phyloP scores from a whole-genome alignment of 2,888 invertebrate species.

The Leucophenga montana region DNA sequence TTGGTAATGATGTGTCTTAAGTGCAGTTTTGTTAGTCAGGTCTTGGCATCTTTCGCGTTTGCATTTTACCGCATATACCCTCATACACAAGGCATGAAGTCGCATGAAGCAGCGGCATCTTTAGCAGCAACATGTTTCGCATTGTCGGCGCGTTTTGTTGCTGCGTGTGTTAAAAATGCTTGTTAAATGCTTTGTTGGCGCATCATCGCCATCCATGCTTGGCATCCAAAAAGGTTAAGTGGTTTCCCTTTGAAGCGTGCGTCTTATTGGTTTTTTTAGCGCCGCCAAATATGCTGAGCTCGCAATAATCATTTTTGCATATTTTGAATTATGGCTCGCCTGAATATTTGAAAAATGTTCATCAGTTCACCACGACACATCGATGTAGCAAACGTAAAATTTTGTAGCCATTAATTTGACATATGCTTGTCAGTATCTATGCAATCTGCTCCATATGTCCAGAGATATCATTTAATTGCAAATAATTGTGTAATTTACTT shows the following conservation, averaged over 20 bases:
- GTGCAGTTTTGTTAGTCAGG: slow-evolving; percentile 62
- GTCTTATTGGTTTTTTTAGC: slow-evolving; percentile 58
- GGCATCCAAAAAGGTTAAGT: slow-evolving; percentile 4
- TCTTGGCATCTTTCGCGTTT: slow-evolving; percentile 1
- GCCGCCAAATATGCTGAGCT: slow-evolving; percentile 35
- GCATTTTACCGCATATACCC: slow-evolving; percentile 12
- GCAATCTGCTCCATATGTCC: too few relatives aligned
- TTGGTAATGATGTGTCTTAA: slow-evolving; percentile 66
- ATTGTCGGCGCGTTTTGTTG: slow-evolving; percentile 55
- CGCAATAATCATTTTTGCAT: neutral
- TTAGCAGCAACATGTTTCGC: slow-evolving; percentile 26
- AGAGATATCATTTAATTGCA: too few relatives aligned
- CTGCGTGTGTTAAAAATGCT: slow-evolving; percentile 45
- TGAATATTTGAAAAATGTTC: neutral
- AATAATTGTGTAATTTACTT: too few relatives aligned
- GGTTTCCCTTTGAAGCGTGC: slow-evolving; percentile 50
- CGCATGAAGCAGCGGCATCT: neutral
- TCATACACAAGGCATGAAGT: neutral
- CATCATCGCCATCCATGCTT: slow-evolving; percentile 4
- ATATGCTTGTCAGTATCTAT: too few relatives aligned
- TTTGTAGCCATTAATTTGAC: too few relatives aligned
- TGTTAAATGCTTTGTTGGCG: slow-evolving; percentile 38
- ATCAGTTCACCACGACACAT: too few relatives aligned
- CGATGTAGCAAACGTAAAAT: too few relatives aligned
- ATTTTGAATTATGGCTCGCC: neutral